A percentile compares a stretch with the other conserved stretches of the same genome.
Evolutionary conservation across 2,113 vertebrate species (phyloP).

Genomic region (Coreoperca whiteheadi): DNA sequence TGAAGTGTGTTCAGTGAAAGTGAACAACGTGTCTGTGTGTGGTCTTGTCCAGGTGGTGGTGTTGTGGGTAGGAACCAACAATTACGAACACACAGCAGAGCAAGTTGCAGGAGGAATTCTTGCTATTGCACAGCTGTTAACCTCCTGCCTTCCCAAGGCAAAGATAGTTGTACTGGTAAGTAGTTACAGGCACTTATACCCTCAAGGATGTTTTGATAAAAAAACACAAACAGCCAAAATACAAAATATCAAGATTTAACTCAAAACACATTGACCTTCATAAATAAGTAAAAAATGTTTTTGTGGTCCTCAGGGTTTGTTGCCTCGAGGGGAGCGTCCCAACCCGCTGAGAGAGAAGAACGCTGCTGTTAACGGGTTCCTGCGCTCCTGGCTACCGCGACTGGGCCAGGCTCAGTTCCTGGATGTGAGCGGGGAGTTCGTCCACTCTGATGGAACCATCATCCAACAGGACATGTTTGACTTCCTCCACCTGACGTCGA

Average conservation of each 20-base stretch:
- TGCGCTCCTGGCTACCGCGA: slow-evolving; percentile 89
- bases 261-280: neutral
- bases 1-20: neutral
- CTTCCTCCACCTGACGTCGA: slow-evolving; percentile 95
- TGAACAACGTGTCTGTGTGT: slow-evolving; percentile 31
- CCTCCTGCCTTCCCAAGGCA: slow-evolving; percentile 90
- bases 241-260: neutral
- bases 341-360: slow-evolving; percentile 97
- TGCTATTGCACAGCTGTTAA: slow-evolving; percentile 91
- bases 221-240: neutral
- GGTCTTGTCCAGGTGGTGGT: slow-evolving; percentile 89
- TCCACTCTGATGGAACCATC: slow-evolving; percentile 96
- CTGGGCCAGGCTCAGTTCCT: slow-evolving; percentile 90
- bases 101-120: slow-evolving; percentile 95
- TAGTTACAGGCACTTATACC: no score
- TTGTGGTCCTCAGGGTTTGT: slow-evolving; percentile 86
- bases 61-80: slow-evolving; percentile 98
- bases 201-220: neutral
- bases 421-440: slow-evolving; percentile 89
- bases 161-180: slow-evolving; percentile 95
- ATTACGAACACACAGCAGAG: slow-evolving; percentile 93
- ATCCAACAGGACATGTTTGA: slow-evolving; percentile 96
- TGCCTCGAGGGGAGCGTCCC: slow-evolving; percentile 95
- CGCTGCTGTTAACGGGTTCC: slow-evolving; percentile 88
- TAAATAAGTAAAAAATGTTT: neutral